phyloP scores from a whole-genome alignment of 2,797 vertebrate genomes.

The Oreortyx pictus region DNA sequence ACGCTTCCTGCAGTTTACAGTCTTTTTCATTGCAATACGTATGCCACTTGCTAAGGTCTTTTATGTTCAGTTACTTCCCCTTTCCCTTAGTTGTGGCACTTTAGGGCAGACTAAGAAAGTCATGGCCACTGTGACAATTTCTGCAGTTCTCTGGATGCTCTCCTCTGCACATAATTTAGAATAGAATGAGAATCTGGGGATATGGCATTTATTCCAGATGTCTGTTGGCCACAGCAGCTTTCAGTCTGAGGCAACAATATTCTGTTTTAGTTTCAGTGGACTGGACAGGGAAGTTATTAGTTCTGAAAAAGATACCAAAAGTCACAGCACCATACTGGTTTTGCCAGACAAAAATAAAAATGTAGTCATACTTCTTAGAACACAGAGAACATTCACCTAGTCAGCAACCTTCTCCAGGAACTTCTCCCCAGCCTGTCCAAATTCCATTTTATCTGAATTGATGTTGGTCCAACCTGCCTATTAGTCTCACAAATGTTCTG shows the following conservation, averaged over 20 bases:
- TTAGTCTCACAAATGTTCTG: conserved; percentile 2
- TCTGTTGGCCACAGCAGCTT: background rate
- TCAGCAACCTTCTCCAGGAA: background rate
- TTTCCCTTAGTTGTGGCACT: background rate
- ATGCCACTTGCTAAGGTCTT: background rate
- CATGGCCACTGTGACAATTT: background rate
- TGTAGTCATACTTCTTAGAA: background rate
- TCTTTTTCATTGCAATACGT: background rate
- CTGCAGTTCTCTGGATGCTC: background rate
- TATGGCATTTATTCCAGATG: background rate
- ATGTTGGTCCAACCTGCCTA: conserved; percentile 35
- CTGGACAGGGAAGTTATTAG: background rate
- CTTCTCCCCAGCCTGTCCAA: background rate
- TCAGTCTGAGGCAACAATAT: background rate
- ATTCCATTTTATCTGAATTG: conserved; percentile 22
- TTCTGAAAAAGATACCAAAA: background rate
- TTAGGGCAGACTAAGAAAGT: background rate
- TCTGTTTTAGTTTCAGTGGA: background rate
- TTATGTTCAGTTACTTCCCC: background rate
- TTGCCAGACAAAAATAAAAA: conserved; percentile 5
- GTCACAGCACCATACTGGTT: background rate
- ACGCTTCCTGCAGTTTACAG: background rate
- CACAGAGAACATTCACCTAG: conserved; percentile 4
- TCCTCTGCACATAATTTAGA: background rate
- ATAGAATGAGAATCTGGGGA: background rate